Base-by-base conservation (phyloP, 2,797 vertebrate species). In the Mallotus villosus region DNA sequence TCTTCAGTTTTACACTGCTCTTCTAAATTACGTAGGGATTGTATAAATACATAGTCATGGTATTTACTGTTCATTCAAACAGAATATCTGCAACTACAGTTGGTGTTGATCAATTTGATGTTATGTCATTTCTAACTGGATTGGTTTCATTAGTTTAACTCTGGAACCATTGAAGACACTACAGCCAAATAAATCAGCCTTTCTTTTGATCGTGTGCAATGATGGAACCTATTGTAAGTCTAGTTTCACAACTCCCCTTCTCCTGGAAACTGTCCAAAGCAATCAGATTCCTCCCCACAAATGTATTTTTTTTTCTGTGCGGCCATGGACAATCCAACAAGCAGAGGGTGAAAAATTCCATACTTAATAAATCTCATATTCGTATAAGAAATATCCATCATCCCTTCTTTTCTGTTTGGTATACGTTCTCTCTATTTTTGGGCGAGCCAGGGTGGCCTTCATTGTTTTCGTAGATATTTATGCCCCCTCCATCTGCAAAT, bases 201-300 rank as follows among this genome's bases (percentile, higher is more conserved):
- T 1, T 41, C 29, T 55, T 77, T 72, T 82, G 32, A 75, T 69
- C 24, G 34, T 75, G 16, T 76, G 59, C 67, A 69, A 72, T 68
- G 19, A 22, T 63, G 17, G 27, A 77, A 65, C 59, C 12, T 25
- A 34, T 55, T 58, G 59, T 32, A 63, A 76, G 37, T 65, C 37
- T 53, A 16, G 17, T 71, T 57, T 77, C 63, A 62, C 51, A 71
- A 46, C 53, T 57, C 21, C 46, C 25, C 60, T 61, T 49, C 37
- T 63, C 37, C 41, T 80, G 81, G 73, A 63, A 58, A 53, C 41
- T 27, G n/a, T 68, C 78, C 78, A 82, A 78, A 70, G 67, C 73
- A 75, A 71, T 80, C 73, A 73, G 60, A 71, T 75, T 67, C 37
- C 57, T 73, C 41, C 69, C 69, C 67, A 58, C 60, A 66, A 79